phyloP scores from a whole-genome alignment of 2,113 vertebrate genomes.

The Salminus brasiliensis region DNA sequence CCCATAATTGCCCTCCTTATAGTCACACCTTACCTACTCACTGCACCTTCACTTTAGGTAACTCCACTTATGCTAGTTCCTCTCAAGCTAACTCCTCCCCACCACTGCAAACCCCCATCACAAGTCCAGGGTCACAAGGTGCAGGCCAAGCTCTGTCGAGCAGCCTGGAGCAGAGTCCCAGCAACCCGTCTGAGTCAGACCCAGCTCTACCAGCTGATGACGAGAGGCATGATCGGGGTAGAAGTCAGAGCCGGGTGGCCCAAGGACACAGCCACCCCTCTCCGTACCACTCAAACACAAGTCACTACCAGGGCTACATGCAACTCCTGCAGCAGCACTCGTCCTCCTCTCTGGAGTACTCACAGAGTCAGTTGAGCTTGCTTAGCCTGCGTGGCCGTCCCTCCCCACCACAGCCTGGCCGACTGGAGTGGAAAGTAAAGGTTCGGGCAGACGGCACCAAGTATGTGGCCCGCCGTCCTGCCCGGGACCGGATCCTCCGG shows the following conservation, averaged over 20 bases:
- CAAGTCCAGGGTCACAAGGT: conserved; percentile 71
- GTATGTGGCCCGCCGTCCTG: conserved; percentile 90
- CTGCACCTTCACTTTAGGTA: background rate
- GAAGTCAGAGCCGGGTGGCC: conserved; percentile 62
- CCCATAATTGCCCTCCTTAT: background rate
- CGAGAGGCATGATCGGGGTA: conserved; percentile 75
- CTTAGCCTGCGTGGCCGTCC: conserved; percentile 82
- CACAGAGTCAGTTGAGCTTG: conserved; percentile 93
- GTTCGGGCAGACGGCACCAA: conserved; percentile 90
- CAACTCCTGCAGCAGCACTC: conserved; percentile 94
- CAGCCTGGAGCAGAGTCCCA: conserved; percentile 73
- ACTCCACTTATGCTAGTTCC: background rate
- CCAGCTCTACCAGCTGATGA: conserved; percentile 76
- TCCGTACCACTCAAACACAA: conserved; percentile 83
- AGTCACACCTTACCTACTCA: conserved; percentile 26
- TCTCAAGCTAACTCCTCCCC: conserved; percentile 40
- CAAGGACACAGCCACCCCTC: conserved; percentile 79
- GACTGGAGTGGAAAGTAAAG: conserved; percentile 96
- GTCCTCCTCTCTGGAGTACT: conserved; percentile 89
- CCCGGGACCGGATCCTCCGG: conserved; percentile 89
- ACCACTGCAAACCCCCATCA: conserved; percentile 63
- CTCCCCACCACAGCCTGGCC: conserved; percentile 69
- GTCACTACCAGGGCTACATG: conserved; percentile 94
- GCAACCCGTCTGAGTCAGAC: conserved; percentile 72
- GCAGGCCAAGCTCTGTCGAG: conserved; percentile 70